Evolutionary conservation across 2,888 invertebrate species (phyloP).

Genomic region (Timandra comae): DNA sequence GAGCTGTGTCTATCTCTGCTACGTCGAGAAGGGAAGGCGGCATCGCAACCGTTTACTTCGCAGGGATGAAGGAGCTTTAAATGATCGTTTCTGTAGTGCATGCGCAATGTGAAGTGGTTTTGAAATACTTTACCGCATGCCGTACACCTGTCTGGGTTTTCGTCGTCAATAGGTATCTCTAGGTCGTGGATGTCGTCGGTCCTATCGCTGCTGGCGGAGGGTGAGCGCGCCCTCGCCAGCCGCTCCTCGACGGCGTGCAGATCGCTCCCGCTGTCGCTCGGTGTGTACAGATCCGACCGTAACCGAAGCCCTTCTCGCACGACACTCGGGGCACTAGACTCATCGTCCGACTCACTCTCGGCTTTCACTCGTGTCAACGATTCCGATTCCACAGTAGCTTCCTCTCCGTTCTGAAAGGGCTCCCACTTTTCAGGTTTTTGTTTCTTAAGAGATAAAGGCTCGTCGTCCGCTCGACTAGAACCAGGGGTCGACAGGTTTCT

Average conservation of each 20-base stretch:
- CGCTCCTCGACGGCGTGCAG: conserved; percentile 70
- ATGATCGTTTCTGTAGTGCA: conserved; percentile 94
- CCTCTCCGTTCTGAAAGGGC: conserved; percentile 67
- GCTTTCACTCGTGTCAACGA: conserved; percentile 61
- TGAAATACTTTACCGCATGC: conserved; percentile 93
- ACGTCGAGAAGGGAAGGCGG: conserved; percentile 91
- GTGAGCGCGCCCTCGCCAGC: conserved; percentile 70
- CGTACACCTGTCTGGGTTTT: conserved; percentile 90
- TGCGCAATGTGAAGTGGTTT: conserved; percentile 92
- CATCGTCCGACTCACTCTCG: conserved; percentile 71
- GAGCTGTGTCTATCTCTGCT: conserved; percentile 79
- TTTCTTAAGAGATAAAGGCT: conserved; percentile 67
- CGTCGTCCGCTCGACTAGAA: conserved; percentile 57
- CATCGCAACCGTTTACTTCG: conserved; percentile 93
- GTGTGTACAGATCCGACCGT: conserved; percentile 68
- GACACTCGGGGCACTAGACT: conserved; percentile 68
- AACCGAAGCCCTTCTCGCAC: conserved; percentile 66
- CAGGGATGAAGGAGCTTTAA: conserved; percentile 92
- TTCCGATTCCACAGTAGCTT: conserved; percentile 59
- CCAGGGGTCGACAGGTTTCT: conserved; percentile 60
- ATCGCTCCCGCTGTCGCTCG: conserved; percentile 70
- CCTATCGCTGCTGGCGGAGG: conserved; percentile 63
- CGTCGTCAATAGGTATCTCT: conserved; percentile 91
- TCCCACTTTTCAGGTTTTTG: conserved; percentile 63
- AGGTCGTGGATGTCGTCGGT: conserved; percentile 71